These are phyloP conservation scores for Sebastes flavidus DNA, from an alignment of 2,797 vertebrate species.

Conservation along the genomic window DNA sequence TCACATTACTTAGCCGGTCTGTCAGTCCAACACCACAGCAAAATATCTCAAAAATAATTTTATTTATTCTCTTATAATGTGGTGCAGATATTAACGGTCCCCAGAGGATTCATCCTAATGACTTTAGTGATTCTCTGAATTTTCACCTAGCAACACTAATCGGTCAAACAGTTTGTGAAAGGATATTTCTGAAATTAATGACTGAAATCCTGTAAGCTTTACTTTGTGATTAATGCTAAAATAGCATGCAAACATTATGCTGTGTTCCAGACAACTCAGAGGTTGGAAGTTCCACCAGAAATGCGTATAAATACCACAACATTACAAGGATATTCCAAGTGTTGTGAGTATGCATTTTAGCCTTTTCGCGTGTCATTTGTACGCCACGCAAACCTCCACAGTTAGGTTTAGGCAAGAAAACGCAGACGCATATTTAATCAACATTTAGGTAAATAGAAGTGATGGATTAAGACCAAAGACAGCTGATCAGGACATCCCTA, in stretches of 20 bases:
- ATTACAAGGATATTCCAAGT: no score
- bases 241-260: background rate
- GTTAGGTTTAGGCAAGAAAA: no score
- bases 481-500: background rate
- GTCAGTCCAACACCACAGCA: background rate
- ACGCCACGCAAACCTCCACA: no score
- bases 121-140: background rate
- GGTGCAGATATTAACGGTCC: background rate
- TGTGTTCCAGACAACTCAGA: no score
- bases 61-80: background rate
- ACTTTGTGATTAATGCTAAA: background rate
- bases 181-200: background rate
- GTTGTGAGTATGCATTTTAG: no score
- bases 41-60: constrained; percentile 2
- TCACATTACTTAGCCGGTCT: constrained; percentile 19
- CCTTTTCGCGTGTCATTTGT: no score
- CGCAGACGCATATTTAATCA: no score
- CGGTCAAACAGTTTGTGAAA: background rate
- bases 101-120: background rate
- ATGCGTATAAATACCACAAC: no score
- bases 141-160: background rate
- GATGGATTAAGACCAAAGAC: background rate
- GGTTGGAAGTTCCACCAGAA: no score
- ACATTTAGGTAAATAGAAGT: no score
- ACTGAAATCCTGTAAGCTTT: background rate